Base-by-base conservation (phyloP, 2,888 invertebrate genomes). In the Oscheius sp. region DNA sequence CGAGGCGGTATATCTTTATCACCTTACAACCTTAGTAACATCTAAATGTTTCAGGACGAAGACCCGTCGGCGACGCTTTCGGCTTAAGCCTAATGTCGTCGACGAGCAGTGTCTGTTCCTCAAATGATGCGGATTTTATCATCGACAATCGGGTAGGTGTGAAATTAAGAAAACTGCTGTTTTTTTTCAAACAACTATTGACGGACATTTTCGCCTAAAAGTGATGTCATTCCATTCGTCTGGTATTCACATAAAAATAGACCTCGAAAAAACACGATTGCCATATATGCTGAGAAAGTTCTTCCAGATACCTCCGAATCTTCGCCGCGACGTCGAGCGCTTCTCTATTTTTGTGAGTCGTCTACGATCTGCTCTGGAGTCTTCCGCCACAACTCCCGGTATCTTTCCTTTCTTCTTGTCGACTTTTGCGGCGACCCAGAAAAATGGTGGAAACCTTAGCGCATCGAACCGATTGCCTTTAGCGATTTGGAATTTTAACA, bases 321-420 rank as follows among this genome's bases (percentile, higher is more conserved):
- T 84, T 53, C 76, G 84, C 20, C 66, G 73, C 10, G 83, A 83
- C 70, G 81, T 84, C 33, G 84, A 84, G 66, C 70, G 76, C 17
- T 84, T 84, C 68, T 82, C 82, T 3, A 76, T 83, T 25, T 81
- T 82, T 69, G 71, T 78, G 15, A 74, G 75, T 53, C 71, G 79
- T 0, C 77, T 84, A 3, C 70, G 82, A 20, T 64, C 72, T 17
- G 76, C 82, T 6, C 72, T 84, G 33, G 81, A 82, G 55, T 39
- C 74, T 29, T 72, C 75, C 27, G 48, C 81, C 3, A 69, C 79
- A 3, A 75, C 79, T 34, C 74, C 80, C n/a, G 79, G 79, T 79
- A 39, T 37, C 33, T 27, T 20, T 39, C 45, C n/a, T n/a, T 45
- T 23, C 25, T 50, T 46, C 50, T 64, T 64, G 50, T 33, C 34